Percentiles rank a stretch among this genome's conserved stretches.
These are phyloP conservation scores for Pseudococcus viburni DNA, from an alignment of 2,888 invertebrate species.

Conservation along the genomic window DNA sequence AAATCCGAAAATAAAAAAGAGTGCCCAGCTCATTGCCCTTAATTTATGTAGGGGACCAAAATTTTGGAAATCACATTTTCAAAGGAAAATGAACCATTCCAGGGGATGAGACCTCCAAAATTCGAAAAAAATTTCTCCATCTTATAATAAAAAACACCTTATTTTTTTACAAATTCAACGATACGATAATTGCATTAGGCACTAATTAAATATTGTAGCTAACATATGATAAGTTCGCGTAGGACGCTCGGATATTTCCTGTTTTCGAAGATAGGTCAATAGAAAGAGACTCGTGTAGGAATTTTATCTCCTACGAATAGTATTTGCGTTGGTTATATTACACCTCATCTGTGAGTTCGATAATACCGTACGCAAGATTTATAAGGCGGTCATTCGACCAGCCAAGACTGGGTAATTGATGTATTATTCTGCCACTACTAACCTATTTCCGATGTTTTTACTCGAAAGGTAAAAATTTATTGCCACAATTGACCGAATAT, in stretches of 20 bases:
- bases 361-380: constrained; percentile 36
- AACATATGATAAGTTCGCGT: not conserved
- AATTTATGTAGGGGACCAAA: no score
- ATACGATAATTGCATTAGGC: no score
- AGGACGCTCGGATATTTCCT: constrained; percentile 27
- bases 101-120: no score
- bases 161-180: not conserved
- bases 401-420: constrained; percentile 19
- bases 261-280: constrained; percentile 58
- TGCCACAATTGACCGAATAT: constrained; percentile 46
- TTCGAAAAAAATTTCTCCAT: no score
- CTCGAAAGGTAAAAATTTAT: constrained; percentile 45
- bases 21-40: no score
- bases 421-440: constrained; percentile 48
- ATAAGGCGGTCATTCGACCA: constrained; percentile 41
- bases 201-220: not conserved
- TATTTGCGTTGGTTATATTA: constrained; percentile 28
- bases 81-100: no score
- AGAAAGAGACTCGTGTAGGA: constrained; percentile 33
- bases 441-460: constrained; percentile 56
- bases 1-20: no score
- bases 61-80: no score
- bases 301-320: constrained; percentile 8
- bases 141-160: no score
- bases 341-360: constrained; percentile 28